These are phyloP conservation scores for Micrasema minimum DNA, from an alignment of 1,140 invertebrate genomes.

Conservation along the genomic window DNA sequence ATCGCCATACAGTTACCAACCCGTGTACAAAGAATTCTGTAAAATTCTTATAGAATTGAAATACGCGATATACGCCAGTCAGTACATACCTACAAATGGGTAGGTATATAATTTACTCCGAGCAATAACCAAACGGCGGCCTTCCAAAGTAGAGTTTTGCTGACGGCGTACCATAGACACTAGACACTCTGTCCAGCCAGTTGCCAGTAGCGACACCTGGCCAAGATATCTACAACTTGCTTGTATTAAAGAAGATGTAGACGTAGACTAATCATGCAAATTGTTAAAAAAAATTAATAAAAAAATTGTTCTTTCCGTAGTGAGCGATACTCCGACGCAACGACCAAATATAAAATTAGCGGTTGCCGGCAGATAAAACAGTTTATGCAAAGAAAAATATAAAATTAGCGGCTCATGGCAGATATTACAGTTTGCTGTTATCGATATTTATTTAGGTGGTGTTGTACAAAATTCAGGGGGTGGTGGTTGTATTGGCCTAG, in stretches of 20 bases:
- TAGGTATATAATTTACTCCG: conserved; percentile 15
- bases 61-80: conserved; percentile 27
- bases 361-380: no score
- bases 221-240: neutral
- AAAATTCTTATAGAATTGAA: conserved; percentile 3
- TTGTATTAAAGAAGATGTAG: neutral
- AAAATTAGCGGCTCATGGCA: no score
- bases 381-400: no score
- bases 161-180: conserved; percentile 28
- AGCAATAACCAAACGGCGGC: conserved; percentile 1
- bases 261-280: neutral
- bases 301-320: no score
- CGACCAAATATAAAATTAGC: no score
- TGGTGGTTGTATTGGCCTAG: no score
- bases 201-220: conserved; percentile 23
- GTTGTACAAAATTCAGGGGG: no score
- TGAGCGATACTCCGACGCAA: no score
- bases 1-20: conserved; percentile 19
- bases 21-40: conserved; percentile 40
- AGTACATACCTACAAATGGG: neutral
- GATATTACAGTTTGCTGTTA: no score
- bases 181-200: neutral
- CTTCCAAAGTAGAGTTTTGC: conserved; percentile 4
- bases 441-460: no score
- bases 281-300: neutral